phyloP scores from a whole-genome alignment of 2,797 vertebrate species.

The Mormyrops boulengeri region DNA sequence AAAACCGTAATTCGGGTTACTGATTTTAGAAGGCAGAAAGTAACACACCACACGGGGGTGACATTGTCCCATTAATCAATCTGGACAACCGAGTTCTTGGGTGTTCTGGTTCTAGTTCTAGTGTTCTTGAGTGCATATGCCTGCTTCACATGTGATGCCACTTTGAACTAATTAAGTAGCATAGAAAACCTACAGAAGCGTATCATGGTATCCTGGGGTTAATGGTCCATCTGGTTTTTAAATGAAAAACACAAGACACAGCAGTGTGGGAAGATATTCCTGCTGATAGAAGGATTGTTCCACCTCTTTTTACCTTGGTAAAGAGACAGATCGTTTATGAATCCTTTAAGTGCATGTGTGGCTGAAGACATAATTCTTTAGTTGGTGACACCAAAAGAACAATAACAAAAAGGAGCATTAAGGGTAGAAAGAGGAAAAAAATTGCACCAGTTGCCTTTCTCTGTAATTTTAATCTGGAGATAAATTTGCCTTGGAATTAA shows the following conservation, averaged over 20 bases:
- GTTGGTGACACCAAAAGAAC: neutral
- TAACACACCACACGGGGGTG: constrained; percentile 40
- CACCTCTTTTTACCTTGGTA: neutral
- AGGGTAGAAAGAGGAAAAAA: neutral
- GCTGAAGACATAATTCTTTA: neutral
- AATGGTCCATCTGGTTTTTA: neutral
- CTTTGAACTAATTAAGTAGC: neutral
- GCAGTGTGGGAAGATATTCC: neutral
- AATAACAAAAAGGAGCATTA: neutral
- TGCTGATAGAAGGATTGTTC: neutral
- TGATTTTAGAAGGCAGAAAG: neutral
- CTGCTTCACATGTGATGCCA: neutral
- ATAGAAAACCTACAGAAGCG: neutral
- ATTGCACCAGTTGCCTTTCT: neutral
- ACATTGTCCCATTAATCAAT: constrained; percentile 5
- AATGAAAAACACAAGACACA: neutral
- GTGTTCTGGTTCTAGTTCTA: neutral
- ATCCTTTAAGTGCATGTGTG: neutral
- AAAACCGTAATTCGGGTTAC: neutral
- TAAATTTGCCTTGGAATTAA: neutral
- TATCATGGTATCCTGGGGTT: neutral
- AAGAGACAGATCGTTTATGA: neutral
- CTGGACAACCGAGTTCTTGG: neutral
- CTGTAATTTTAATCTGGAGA: neutral
- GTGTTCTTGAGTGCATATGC: neutral